phyloP scores from a whole-genome alignment of 2,113 vertebrate genomes.

The Uria lomvia region DNA sequence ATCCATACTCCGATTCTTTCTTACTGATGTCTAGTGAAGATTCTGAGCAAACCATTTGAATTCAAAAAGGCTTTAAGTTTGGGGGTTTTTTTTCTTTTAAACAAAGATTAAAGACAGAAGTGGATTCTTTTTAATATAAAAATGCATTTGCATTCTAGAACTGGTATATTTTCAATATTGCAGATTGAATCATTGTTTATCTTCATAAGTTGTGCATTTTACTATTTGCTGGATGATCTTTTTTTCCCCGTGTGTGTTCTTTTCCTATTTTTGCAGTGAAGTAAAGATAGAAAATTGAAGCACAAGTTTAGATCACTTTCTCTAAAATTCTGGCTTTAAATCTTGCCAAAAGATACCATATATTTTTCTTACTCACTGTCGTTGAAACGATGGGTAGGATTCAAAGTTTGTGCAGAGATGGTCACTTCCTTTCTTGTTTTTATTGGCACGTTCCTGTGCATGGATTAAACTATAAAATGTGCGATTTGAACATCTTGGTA shows the following conservation, averaged over 20 bases:
- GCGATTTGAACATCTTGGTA: neutral
- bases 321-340: neutral
- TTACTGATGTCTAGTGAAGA: neutral
- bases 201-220: neutral
- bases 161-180: neutral
- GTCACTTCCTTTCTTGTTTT: neutral
- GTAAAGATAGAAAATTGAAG: neutral
- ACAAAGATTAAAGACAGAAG: neutral
- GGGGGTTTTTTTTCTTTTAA: neutral
- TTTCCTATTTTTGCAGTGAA: neutral
- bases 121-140: neutral
- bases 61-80: neutral
- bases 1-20: neutral
- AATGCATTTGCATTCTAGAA: neutral
- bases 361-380: neutral
- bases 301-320: neutral
- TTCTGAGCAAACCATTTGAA: neutral
- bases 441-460: rapidly evolving
- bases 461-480: neutral
- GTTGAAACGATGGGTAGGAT: neutral
- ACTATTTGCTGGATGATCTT: neutral
- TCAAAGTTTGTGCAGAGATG: neutral
- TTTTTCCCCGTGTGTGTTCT: neutral
- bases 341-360: neutral
- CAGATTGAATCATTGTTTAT: neutral